Base-by-base conservation (phyloP, 2,888 invertebrate genomes). In the Eubasilissa splendida region DNA sequence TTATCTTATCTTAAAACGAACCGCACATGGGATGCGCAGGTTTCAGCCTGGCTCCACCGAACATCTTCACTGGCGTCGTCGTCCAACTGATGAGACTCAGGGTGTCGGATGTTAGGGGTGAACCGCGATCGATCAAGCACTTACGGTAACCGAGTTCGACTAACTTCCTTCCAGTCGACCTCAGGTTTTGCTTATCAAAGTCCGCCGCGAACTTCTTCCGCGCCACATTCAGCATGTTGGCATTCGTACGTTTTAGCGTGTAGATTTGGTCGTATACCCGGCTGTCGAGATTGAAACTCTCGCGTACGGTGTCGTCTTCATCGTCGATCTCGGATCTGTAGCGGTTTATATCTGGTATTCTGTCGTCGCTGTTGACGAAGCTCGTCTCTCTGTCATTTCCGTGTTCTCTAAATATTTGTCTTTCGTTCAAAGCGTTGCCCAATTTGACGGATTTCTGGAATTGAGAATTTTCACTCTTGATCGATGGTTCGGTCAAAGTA, bases 21-120 rank as follows among this genome's bases (percentile, higher is more conserved):
- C 92, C 92, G 86, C 94, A 94, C 80, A 92, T 87, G 82, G 92
- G 91, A 11, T 89, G 88, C 0, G 92, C 92, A 84, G 89, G 91
- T 85, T 91, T 92, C 31, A 94, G 87, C 85, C 90, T 89, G 3
- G 94, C 93, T 7, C 94, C 94, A 22, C 94, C 94, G 85, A 93
- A 94, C 0, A 94, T 89, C 83, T 92, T 88, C 0, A 94, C 93
- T 0, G 93, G 93, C 3, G 93, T 93, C 84, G 90, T 91, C 60
- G 90, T 92, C 94, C 94, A 94, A 85, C 93, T 92, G 77, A 94
- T 91, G 54, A 92, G 88, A 89, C 93, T 88, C 58, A 86, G 85
- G 11, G 86, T 83, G 2, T 89, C 90, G 0, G 86, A 86, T 74
- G 87, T 86, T 65, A 88, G 85, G 0, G 91, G 91, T 14, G 91